Base-by-base conservation (phyloP, 2,113 vertebrate species). In the Sarotherodon lohbergeri region DNA sequence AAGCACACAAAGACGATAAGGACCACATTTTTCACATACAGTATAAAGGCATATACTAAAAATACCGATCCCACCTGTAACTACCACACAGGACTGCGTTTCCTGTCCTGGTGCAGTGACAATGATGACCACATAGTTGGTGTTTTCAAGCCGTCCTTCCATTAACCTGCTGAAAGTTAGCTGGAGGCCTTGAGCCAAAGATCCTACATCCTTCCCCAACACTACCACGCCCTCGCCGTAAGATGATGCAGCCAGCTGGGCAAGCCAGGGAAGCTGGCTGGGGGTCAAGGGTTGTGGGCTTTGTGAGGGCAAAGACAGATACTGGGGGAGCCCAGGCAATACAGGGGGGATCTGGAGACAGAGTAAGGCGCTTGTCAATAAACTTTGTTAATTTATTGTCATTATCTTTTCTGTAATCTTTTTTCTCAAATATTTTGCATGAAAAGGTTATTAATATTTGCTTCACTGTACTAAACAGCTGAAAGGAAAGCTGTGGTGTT, bases 41-140 rank as follows among this genome's bases (percentile, higher is more conserved):
- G 27, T 27, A 52, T 1, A 2, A 52, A 52, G 27, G 10, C 4
- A 50, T 17, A 56, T 9, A 11, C 43, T 71, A n/a, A 55, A 86
- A 73, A 27, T 12, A 56, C 41, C 52, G 13, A 36, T 76, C 93
- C 91, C 87, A 99, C 98, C 99, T 80, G 98, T 99, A 61, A 99
- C 98, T 1, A 98, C 97, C 50, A 99, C 97, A 93, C 99, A 99
- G 83, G 98, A 99, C 92, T 99, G 97, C 0, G 98, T 97, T 92
- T 98, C 96, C 34, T 97, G 90, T 61, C 95, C 97, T 4, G 96
- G 96, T 6, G 94, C 93, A 76, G 97, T 97, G 54, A 98, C 97
- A 86, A 99, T 98, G 90, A 99, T 97, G 79, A 99, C 98, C 85
- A 99, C 98, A 0, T 98, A 99, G 95, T 97, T 98, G 76, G 98